phyloP scores from a whole-genome alignment of 2,113 vertebrate species.

The Catharus minimus region DNA sequence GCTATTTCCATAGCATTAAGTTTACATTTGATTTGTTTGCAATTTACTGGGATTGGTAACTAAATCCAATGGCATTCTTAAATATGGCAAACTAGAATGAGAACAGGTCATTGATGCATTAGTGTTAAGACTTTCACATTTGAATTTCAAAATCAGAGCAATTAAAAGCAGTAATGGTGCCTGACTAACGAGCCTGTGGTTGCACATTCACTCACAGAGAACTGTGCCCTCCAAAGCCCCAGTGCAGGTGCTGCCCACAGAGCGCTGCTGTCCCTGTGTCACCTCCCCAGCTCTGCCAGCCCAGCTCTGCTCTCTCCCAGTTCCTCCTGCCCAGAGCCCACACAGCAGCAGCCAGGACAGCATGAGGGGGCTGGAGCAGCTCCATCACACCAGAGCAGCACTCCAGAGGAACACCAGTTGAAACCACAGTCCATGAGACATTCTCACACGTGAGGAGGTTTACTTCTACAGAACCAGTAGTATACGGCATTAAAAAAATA shows the following conservation, averaged over 20 bases:
- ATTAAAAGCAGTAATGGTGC: background rate
- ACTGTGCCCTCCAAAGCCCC: background rate
- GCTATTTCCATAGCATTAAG: background rate
- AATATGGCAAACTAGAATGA: background rate
- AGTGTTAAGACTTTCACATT: slow-evolving; percentile 52
- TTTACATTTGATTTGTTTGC: slow-evolving; percentile 15
- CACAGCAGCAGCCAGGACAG: background rate
- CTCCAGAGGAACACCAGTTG: background rate
- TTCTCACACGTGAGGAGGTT: background rate
- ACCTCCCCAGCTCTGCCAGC: background rate
- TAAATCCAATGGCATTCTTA: background rate
- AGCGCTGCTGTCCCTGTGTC: background rate
- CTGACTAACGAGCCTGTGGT: background rate
- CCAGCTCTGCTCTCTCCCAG: background rate
- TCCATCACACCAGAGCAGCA: background rate
- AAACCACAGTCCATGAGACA: slow-evolving; percentile 9
- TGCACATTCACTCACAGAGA: slow-evolving; percentile 6
- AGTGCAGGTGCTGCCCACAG: background rate
- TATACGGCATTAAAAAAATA: background rate
- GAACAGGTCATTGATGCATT: slow-evolving; percentile 5
- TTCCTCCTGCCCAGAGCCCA: background rate
- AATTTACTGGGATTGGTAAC: slow-evolving; percentile 5
- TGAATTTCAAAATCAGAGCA: slow-evolving; percentile 21
- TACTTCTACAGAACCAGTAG: slow-evolving; percentile 19
- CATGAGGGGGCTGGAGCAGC: background rate